phyloP scores from a whole-genome alignment of 2,797 vertebrate genomes.

The Siniperca scherzeri region DNA sequence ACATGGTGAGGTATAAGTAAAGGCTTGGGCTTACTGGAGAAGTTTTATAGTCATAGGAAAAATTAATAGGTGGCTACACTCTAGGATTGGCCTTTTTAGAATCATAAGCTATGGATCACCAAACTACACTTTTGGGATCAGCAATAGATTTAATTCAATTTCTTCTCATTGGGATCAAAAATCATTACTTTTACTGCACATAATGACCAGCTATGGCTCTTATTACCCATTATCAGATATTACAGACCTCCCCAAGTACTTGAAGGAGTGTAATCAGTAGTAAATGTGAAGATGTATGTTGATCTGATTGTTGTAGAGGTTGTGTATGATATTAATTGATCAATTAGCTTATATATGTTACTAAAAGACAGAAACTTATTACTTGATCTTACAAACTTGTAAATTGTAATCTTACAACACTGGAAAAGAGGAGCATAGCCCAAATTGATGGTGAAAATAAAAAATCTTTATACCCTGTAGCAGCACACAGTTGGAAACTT shows the following conservation, averaged over 20 bases:
- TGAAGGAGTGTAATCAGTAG: constrained; percentile 19
- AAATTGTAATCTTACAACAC: not conserved
- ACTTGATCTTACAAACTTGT: constrained; percentile 24
- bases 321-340: constrained; percentile 5
- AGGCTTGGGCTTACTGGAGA: constrained; percentile 57
- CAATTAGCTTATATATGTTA: not conserved
- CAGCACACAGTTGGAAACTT: constrained; percentile 34
- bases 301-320: not conserved
- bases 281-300: constrained; percentile 11
- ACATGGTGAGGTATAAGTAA: constrained; percentile 67
- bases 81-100: constrained; percentile 55
- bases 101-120: constrained; percentile 60
- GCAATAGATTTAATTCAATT: constrained; percentile 66
- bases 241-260: constrained; percentile 30
- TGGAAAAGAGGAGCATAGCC: constrained; percentile 17
- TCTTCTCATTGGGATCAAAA: constrained; percentile 64
- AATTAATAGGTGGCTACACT: constrained; percentile 62
- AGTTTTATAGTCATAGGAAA: constrained; percentile 74
- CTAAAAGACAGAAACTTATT: not conserved
- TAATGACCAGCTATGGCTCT: constrained; percentile 56
- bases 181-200: constrained; percentile 49
- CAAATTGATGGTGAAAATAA: not conserved
- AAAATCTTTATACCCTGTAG: not conserved
- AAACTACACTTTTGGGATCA: constrained; percentile 64
- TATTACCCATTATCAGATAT: constrained; percentile 53